phyloP scores from a whole-genome alignment of 2,888 invertebrate species.

The Hydriomena furcata region DNA sequence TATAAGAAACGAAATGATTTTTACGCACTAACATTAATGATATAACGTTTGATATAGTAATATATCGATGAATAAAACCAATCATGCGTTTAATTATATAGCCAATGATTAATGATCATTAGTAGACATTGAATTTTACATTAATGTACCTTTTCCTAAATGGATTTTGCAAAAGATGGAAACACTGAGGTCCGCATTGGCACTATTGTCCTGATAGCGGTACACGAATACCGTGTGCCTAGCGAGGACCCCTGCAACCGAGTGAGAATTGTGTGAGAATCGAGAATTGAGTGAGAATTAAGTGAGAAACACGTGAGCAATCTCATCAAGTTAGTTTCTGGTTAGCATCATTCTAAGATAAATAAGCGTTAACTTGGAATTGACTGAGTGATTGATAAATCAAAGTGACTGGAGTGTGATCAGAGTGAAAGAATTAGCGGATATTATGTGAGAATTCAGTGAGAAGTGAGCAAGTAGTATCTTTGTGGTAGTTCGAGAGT shows the following conservation, averaged over 20 bases:
- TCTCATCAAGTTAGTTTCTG: too few species aligned
- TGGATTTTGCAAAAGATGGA: slow-evolving; percentile 83
- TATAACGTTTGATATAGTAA: slow-evolving; percentile 5
- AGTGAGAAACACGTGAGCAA: slow-evolving; percentile 21
- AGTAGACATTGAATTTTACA: slow-evolving; percentile 40
- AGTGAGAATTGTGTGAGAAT: slow-evolving; percentile 33
- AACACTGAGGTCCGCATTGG: slow-evolving; percentile 78
- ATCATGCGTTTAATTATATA: slow-evolving; percentile 32
- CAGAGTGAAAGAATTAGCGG: neutral
- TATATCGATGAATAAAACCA: slow-evolving; percentile 18
- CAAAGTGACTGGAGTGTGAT: neutral
- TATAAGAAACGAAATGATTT: slow-evolving; percentile 2
- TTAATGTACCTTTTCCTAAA: slow-evolving; percentile 81
- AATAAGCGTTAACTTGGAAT: slow-evolving; percentile 7
- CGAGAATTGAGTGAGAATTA: slow-evolving; percentile 30
- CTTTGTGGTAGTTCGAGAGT: neutral
- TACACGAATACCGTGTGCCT: slow-evolving; percentile 80
- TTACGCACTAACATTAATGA: slow-evolving; percentile 8
- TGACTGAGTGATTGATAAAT: neutral
- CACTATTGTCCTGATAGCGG: slow-evolving; percentile 78
- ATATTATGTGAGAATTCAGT: slow-evolving; percentile 4
- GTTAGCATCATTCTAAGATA: too few species aligned
- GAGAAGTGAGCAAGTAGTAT: neutral
- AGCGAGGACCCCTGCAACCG: slow-evolving; percentile 80
- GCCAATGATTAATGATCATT: slow-evolving; percentile 40